Conservation (phyloP, 2,888 invertebrate species). For the Pocota personata region DNA sequence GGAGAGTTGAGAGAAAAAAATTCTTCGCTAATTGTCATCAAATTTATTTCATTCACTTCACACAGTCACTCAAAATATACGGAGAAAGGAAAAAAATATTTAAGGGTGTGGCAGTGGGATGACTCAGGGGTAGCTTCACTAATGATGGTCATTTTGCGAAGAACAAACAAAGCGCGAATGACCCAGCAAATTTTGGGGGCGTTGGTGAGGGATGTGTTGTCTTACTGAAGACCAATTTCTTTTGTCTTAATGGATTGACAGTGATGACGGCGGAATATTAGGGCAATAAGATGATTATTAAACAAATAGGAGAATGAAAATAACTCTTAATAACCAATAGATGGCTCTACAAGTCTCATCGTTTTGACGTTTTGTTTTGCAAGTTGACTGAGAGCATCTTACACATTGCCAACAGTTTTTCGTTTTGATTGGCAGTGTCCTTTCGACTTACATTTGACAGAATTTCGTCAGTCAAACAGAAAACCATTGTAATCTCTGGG, state of each 20-base stretch:
- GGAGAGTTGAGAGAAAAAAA: slow-evolving; percentile 17
- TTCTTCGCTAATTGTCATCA: slow-evolving; percentile 51
- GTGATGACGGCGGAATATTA: background rate
- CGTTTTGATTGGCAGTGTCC: no score
- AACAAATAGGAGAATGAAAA: no score
- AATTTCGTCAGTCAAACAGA: no score
- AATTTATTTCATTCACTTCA: slow-evolving; percentile 44
- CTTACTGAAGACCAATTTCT: background rate
- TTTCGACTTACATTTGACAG: no score
- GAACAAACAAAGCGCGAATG: slow-evolving; percentile 24
- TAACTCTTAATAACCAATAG: no score
- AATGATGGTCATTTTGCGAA: slow-evolving; percentile 51
- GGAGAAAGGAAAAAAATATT: background rate
- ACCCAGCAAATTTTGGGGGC: slow-evolving; percentile 38
- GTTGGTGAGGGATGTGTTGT: slow-evolving; percentile 7
- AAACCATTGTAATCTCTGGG: no score
- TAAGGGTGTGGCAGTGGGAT: slow-evolving; percentile 48
- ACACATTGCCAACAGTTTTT: no score
- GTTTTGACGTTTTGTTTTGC: no score
- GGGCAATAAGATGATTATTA: background rate
- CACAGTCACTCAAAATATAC: background rate
- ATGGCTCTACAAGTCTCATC: no score
- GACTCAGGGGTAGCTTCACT: slow-evolving; percentile 39
- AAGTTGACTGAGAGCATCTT: no score
- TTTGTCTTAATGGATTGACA: background rate